A percentile compares a stretch with the other conserved stretches of the same genome.
These are phyloP conservation scores for Schizothorax lantsangensis DNA, from an alignment of 2,797 vertebrate genomes.

Conservation along the genomic window DNA sequence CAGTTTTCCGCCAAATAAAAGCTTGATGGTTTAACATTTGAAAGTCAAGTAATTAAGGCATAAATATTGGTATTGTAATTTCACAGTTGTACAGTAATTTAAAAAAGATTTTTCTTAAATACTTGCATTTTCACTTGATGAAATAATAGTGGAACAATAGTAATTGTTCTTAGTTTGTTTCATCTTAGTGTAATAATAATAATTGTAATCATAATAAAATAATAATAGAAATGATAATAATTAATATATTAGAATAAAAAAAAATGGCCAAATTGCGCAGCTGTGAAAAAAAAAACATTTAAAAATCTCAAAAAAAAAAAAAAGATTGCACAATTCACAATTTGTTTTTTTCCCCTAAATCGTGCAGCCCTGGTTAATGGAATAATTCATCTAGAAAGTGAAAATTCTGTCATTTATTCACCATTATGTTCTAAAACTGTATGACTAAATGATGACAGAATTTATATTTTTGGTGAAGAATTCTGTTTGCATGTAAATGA, in stretches of 20 bases:
- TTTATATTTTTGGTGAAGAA: too few species aligned
- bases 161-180: background rate
- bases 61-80: background rate
- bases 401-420: background rate
- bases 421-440: background rate
- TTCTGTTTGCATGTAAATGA: too few species aligned
- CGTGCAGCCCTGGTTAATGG: too few species aligned
- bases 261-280: background rate
- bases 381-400: background rate
- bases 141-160: background rate
- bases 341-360: background rate
- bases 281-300: too few species aligned
- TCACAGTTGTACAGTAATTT: too few species aligned
- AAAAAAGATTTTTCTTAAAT: too few species aligned
- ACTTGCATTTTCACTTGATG: background rate
- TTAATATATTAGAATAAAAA: background rate
- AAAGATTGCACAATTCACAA: background rate
- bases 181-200: background rate
- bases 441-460: background rate
- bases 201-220: background rate
- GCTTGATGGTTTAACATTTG: background rate
- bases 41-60: background rate
- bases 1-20: background rate
- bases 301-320: background rate
- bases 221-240: background rate